These are phyloP conservation scores for Podilymbus podiceps DNA, from an alignment of 2,113 vertebrate genomes.

Conservation along the genomic window DNA sequence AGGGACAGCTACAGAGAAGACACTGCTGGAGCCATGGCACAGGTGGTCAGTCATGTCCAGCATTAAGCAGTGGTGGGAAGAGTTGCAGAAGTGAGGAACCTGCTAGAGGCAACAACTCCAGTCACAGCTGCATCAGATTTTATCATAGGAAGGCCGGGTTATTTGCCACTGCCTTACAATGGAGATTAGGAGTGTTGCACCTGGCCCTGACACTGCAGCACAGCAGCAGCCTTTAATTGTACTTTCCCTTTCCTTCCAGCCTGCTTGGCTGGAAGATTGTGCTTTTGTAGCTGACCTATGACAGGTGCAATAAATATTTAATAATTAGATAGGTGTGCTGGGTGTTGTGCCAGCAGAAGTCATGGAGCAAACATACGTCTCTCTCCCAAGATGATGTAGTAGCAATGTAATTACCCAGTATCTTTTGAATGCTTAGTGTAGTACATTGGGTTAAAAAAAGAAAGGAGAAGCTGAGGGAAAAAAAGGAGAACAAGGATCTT, in stretches of 20 bases:
- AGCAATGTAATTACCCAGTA: background rate
- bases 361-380: background rate
- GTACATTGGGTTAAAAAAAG: background rate
- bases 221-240: background rate
- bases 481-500: background rate
- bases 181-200: background rate
- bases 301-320: background rate
- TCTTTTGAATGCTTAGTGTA: background rate
- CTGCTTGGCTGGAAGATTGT: background rate
- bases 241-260: slow-evolving; percentile 15
- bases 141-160: background rate
- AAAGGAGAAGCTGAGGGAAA: background rate
- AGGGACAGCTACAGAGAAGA: background rate
- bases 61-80: background rate
- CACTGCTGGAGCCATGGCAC: background rate
- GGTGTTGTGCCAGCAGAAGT: background rate
- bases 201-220: background rate
- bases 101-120: background rate
- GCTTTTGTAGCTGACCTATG: background rate
- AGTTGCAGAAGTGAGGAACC: background rate
- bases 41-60: background rate
- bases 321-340: background rate
- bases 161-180: background rate
- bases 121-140: background rate
- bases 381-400: background rate